Evolutionary conservation across 1,140 invertebrate genomes (phyloP), one percentile per base, ranked within the genome.

Genomic region (Caenorhabditis inopinata): DNA sequence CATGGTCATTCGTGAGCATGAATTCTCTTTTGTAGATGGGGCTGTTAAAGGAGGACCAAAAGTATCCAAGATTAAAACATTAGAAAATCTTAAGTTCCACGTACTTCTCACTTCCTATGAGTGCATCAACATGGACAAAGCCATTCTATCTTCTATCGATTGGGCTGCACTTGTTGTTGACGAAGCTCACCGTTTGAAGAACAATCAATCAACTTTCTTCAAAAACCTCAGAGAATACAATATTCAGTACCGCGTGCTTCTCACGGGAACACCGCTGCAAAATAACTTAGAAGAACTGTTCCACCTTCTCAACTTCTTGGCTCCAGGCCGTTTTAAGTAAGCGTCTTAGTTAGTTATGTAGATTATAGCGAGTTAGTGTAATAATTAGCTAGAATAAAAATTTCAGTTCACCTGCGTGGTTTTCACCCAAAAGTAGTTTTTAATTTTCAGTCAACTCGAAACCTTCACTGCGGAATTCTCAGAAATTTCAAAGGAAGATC

Each of bases 181-280:
- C 90, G 97, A 99, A 90, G 97, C 96, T 86, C 97, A 99, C 90
- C 92, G 97, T 85, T 98, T 99, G 96, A 99, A 99, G 90, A 99
- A 99, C 89, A 96, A 99, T 90, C 96, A 98, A 89, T 98, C 96
- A 90, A 96, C 95, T 1, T 75, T 48, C 74, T 75, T 75, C 74
- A 42, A 42, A 42, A 42, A 42, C 38, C 38, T 42, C 38, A 42
- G 38, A 42, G 94, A 97, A 90, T 99, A 98, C 90, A 91, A 93
- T 73, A 95, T 96, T 12, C 95, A 96, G 6, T 95, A 98, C 90
- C 92, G 97, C 45, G 89, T 99, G 45, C 91, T 99, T 0, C 91
- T 99, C 0, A 99, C 97, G 1, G 97, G 97, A 83, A 99, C 97
- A 27, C 97, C 97, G 23, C 90, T 99, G 38, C 91, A 92, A 88